Conservation (phyloP, 2,888 invertebrate genomes). For the Nebria salina region DNA sequence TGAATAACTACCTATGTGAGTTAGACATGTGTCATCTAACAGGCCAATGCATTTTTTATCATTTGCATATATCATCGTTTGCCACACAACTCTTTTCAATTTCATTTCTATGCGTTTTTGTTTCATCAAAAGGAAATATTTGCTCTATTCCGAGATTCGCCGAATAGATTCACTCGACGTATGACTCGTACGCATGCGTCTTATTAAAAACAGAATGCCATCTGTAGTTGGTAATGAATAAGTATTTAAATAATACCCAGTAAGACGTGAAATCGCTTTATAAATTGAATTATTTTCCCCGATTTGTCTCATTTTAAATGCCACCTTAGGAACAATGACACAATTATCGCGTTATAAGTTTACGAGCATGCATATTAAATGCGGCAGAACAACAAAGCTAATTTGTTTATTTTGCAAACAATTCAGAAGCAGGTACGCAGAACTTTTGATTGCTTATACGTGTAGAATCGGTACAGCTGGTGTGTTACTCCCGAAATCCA, state of each 20-base stretch:
- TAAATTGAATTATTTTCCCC: not conserved
- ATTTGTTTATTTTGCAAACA: not conserved
- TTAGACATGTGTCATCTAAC: not conserved
- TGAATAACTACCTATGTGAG: slow-evolving; percentile 5
- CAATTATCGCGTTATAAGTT: not conserved
- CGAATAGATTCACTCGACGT: too few species aligned
- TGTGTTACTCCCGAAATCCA: not conserved
- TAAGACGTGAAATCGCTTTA: too few species aligned
- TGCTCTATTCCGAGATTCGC: too few species aligned
- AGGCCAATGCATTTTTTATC: too few species aligned
- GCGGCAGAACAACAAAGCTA: not conserved
- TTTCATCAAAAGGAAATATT: too few species aligned
- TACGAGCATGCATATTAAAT: not conserved
- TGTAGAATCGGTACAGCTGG: not conserved
- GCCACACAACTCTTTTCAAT: too few species aligned
- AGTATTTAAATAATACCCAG: too few species aligned
- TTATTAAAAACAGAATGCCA: too few species aligned
- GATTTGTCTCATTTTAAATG: not conserved
- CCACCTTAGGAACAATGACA: not conserved
- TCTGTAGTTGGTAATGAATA: too few species aligned
- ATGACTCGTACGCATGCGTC: too few species aligned
- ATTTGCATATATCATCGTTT: too few species aligned
- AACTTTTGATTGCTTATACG: not conserved
- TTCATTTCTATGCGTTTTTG: too few species aligned
- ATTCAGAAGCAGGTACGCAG: not conserved